These are phyloP conservation scores for Rutpela maculata DNA, from an alignment of 2,888 invertebrate species.

Conservation along the genomic window DNA sequence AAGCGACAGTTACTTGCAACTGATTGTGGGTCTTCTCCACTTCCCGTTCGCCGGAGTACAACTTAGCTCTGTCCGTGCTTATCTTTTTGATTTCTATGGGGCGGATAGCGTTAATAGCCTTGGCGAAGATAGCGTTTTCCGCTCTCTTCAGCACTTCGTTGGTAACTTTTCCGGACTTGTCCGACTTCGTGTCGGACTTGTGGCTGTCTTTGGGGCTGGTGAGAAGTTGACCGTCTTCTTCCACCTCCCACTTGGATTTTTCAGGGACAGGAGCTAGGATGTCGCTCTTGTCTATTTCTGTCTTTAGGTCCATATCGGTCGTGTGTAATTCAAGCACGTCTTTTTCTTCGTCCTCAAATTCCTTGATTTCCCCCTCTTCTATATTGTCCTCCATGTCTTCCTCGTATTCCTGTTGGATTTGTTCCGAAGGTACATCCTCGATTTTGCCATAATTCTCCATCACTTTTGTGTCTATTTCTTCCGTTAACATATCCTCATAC, in stretches of 20 bases:
- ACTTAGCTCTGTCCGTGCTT: slow-evolving; percentile 81
- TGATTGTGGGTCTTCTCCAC: slow-evolving; percentile 44
- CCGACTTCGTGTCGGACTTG: slow-evolving; percentile 69
- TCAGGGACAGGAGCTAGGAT: slow-evolving; percentile 86
- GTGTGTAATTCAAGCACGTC: slow-evolving; percentile 79
- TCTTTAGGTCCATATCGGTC: slow-evolving; percentile 76
- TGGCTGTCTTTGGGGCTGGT: slow-evolving; percentile 60
- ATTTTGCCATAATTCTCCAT: slow-evolving; percentile 77
- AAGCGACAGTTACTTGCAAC: slow-evolving; percentile 34
- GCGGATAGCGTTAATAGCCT: slow-evolving; percentile 88
- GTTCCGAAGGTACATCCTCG: slow-evolving; percentile 51
- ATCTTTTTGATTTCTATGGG: slow-evolving; percentile 85
- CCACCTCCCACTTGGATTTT: slow-evolving; percentile 92
- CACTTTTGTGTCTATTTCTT: slow-evolving; percentile 77
- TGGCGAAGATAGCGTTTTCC: slow-evolving; percentile 93
- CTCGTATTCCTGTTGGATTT: slow-evolving; percentile 47
- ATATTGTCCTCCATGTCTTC: slow-evolving; percentile 51
- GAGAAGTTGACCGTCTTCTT: slow-evolving; percentile 76
- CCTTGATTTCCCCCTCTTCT: slow-evolving; percentile 64
- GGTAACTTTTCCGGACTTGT: slow-evolving; percentile 83
- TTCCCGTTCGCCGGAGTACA: slow-evolving; percentile 77
- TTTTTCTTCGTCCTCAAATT: slow-evolving; percentile 72
- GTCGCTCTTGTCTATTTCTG: slow-evolving; percentile 76
- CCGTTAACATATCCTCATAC: slow-evolving; percentile 77
- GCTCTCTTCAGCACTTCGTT: slow-evolving; percentile 93